These are phyloP conservation scores for Hepsetus odoe DNA, from an alignment of 2,113 vertebrate genomes.

Conservation along the genomic window DNA sequence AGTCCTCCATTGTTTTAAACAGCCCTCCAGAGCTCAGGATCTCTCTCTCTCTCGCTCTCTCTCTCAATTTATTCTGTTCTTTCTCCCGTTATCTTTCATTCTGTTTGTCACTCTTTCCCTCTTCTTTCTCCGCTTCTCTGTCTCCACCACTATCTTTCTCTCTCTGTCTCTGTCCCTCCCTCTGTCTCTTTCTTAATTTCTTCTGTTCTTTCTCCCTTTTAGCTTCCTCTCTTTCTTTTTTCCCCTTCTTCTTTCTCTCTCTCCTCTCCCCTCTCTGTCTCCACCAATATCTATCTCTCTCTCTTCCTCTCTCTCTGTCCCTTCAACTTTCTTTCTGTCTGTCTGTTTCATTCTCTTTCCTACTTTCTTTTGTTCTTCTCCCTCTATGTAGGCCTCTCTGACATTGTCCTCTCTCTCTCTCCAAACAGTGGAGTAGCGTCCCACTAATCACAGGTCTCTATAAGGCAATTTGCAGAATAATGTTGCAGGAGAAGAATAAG, in stretches of 20 bases:
- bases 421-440: constrained; percentile 33
- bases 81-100: too few species aligned
- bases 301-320: too few species aligned
- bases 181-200: constrained; percentile 43
- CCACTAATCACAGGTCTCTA: constrained; percentile 56
- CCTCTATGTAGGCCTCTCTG: constrained; percentile 4
- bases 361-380: too few species aligned
- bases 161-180: constrained; percentile 46
- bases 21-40: constrained; percentile 44
- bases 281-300: too few species aligned
- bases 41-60: constrained; percentile 4
- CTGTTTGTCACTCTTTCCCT: too few species aligned
- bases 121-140: too few species aligned
- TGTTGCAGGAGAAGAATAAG: constrained; percentile 28
- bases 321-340: too few species aligned
- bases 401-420: background rate
- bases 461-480: constrained; percentile 55
- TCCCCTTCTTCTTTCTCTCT: constrained; percentile 7
- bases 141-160: background rate
- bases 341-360: too few species aligned
- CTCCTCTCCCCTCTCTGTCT: background rate
- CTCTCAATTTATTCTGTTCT: too few species aligned
- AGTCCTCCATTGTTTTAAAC: constrained; percentile 58
- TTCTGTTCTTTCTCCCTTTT: constrained; percentile 38
- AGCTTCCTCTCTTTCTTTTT: constrained; percentile 24